Evolutionary conservation across 2,797 vertebrate species (phyloP).

Genomic region (Triplophysa yarkandensis): DNA sequence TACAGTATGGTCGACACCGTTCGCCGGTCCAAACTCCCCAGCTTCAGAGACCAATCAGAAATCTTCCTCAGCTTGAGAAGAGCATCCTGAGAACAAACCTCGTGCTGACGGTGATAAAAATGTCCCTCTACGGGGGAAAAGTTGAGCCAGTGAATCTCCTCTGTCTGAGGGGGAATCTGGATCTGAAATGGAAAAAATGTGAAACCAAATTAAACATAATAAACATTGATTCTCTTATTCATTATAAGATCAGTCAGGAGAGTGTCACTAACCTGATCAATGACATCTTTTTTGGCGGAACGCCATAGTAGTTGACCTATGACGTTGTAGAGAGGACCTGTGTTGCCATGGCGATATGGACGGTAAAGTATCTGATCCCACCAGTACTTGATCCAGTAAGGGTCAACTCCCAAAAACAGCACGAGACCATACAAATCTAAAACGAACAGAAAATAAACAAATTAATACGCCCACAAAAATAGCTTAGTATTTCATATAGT

Average conservation of each 20-base stretch:
- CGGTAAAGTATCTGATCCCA: slow-evolving; percentile 94
- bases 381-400: slow-evolving; percentile 97
- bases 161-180: slow-evolving; percentile 95
- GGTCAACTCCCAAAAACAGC: slow-evolving; percentile 96
- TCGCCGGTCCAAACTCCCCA: slow-evolving; percentile 93
- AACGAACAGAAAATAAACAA: slow-evolving; percentile 44
- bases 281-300: slow-evolving; percentile 96
- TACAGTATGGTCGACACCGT: slow-evolving; percentile 92
- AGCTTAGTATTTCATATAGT: too few species aligned
- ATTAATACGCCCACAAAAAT: too few species aligned
- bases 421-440: slow-evolving; percentile 95
- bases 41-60: slow-evolving; percentile 94
- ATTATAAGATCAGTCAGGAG: neutral
- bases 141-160: slow-evolving; percentile 93
- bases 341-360: slow-evolving; percentile 89
- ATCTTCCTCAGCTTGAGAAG: slow-evolving; percentile 94
- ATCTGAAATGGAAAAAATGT: slow-evolving; percentile 79
- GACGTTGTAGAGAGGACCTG: slow-evolving; percentile 84
- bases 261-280: slow-evolving; percentile 85
- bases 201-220: neutral
- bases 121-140: slow-evolving; percentile 98
- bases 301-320: slow-evolving; percentile 92
- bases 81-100: slow-evolving; percentile 96
- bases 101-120: slow-evolving; percentile 97
- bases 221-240: neutral